Evolutionary conservation across 2,797 vertebrate genomes (phyloP), one percentile per base, ranked within the genome.

Genomic region (Lepus townsendii): DNA sequence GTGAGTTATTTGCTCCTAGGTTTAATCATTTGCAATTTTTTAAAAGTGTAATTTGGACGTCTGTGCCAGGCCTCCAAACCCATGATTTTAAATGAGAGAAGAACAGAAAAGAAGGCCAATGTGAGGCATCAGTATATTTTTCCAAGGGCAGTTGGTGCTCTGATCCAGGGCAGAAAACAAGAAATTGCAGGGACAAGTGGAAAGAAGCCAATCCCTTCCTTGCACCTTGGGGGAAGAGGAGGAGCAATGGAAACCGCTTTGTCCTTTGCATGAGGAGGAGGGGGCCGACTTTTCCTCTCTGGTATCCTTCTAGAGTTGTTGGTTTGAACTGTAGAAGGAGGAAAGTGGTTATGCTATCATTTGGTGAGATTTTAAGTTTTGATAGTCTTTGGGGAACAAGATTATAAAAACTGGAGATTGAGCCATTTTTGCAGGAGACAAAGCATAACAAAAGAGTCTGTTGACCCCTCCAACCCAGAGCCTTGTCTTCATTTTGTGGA

Each of bases 141-240:
- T 4, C n/a, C 47, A 83, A 75, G 88, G 66, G 50, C 13, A 82
- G 8, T 11, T 77, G 47, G 52, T 54, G 3, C 32, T 83, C 47
- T 72, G 65, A 68, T 32, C 10, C 30, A 91, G 50, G 35, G 69
- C 16, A 88, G 78, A 86, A 83, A 94, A 79, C 47, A 83, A 60
- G 76, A 52, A 52, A 26, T 16, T 32, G 7, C 1, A 73, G 0
- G 24, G 27, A 5, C 14, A 50, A 65, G 27, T 42, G 30, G 73
- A 60, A 73, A 60, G 24, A 22, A 7, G 27, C 11, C 65, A 78
- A 50, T 26, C 4, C 24, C 3, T 54, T 71, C 50, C 30, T 57
- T 66, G 52, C 1, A 42, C 12, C 32, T 26, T 0, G 35, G 0
- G 0, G 47, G 26, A 32, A 68, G 60, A 76, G 14, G 3, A 83